Percentiles rank a stretch among this genome's conserved stretches.
phyloP scores from a whole-genome alignment of 1,140 invertebrate genomes.

The Anthonomus grandis region DNA sequence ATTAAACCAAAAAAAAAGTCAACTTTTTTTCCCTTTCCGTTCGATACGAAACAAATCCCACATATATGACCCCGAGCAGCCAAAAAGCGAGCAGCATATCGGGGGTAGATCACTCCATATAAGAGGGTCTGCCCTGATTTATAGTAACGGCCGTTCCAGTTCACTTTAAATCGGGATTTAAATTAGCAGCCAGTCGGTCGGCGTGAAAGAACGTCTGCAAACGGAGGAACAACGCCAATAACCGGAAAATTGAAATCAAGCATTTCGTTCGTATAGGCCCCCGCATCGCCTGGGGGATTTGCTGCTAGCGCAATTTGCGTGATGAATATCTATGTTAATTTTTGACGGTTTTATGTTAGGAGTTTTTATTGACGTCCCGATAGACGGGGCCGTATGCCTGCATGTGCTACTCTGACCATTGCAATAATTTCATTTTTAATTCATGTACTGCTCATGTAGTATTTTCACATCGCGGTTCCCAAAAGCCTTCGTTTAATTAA shows the following conservation, averaged over 20 bases:
- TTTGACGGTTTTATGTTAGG: constrained; percentile 2
- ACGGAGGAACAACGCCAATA: constrained; percentile 36
- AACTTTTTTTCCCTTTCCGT: constrained; percentile 1
- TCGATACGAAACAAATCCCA: constrained; percentile 20
- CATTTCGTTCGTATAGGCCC: constrained; percentile 10
- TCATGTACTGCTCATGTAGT: too few relatives aligned
- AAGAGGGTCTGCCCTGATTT: constrained; percentile 43
- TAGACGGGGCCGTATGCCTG: too few relatives aligned
- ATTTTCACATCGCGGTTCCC: too few relatives aligned
- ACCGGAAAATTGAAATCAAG: constrained; percentile 45
- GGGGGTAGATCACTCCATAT: constrained; percentile 3
- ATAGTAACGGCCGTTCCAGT: constrained; percentile 43
- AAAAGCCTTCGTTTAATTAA: too few relatives aligned
- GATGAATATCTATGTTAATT: constrained; percentile 21
- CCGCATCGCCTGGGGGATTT: constrained; percentile 7
- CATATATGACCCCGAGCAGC: constrained; percentile 19
- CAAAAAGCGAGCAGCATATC: constrained; percentile 15
- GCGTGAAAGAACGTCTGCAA: constrained; percentile 25
- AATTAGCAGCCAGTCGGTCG: constrained; percentile 39
- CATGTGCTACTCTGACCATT: too few relatives aligned
- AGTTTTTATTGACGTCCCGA: not conserved
- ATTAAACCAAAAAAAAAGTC: too few relatives aligned
- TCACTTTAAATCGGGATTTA: constrained; percentile 46
- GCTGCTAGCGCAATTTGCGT: constrained; percentile 8
- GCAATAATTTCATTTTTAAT: too few relatives aligned